Percentiles rank a stretch among this genome's conserved stretches.
Conservation (phyloP, 92 coral and sea anemone genomes). For the Phenganax marumi region DNA sequence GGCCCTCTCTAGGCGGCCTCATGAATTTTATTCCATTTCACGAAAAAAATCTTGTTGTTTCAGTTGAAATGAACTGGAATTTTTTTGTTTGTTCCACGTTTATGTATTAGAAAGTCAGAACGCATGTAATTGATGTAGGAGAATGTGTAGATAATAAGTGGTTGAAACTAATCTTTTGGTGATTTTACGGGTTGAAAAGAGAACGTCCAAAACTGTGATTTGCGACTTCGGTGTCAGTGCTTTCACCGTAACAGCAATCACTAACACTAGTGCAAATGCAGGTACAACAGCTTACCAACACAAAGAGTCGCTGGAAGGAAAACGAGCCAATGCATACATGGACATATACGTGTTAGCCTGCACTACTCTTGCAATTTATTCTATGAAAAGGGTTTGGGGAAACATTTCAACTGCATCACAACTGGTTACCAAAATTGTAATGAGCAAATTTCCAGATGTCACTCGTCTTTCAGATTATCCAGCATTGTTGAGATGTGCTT, state of each 20-base stretch:
- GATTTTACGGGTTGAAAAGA: conserved; percentile 45
- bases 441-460: not conserved
- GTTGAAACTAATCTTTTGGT: too few relatives aligned
- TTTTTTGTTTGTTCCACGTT: too few relatives aligned
- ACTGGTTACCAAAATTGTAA: conserved; percentile 5
- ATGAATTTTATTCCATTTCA: too few relatives aligned
- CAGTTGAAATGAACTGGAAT: too few relatives aligned
- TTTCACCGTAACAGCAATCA: conserved; percentile 47
- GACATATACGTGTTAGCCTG: conserved; percentile 57
- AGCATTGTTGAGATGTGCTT: not conserved
- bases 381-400: conserved; percentile 37
- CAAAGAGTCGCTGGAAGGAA: conserved; percentile 44
- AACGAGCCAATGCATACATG: conserved; percentile 35
- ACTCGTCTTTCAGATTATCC: not conserved
- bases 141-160: too few relatives aligned
- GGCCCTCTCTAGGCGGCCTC: too few relatives aligned
- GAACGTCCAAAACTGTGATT: conserved; percentile 44
- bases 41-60: too few relatives aligned
- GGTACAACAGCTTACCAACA: conserved; percentile 53
- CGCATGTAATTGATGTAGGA: too few relatives aligned
- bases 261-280: conserved; percentile 55
- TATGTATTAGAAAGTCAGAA: too few relatives aligned
- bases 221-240: conserved; percentile 55
- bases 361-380: conserved; percentile 36
- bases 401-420: not conserved